Conservation (phyloP, 1,140 invertebrate genomes). For the Venustaconcha ellipsiformis region DNA sequence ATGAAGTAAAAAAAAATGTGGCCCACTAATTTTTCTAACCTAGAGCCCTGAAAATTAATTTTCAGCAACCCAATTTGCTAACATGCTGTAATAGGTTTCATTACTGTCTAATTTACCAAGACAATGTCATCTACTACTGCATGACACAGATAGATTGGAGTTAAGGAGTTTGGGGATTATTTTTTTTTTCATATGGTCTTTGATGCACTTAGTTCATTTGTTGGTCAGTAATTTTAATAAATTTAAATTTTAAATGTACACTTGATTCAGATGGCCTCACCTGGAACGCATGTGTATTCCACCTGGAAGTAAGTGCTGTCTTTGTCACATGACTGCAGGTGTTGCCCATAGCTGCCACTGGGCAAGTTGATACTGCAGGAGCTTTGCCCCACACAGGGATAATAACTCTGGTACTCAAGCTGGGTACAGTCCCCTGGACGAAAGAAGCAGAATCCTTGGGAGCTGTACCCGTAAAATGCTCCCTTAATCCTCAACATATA, state of each 20-base stretch:
- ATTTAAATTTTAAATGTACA: neutral
- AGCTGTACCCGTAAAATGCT: constrained; percentile 58
- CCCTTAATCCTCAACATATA: constrained; percentile 55
- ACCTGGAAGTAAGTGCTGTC: constrained; percentile 62
- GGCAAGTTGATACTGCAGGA: constrained; percentile 59
- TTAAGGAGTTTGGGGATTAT: neutral
- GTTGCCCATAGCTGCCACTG: constrained; percentile 38
- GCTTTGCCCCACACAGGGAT: constrained; percentile 50
- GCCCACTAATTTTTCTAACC: no score
- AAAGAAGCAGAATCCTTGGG: constrained; percentile 40
- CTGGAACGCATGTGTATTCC: constrained; percentile 60
- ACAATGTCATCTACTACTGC: no score
- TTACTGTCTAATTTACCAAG: no score
- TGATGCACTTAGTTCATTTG: neutral
- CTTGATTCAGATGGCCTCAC: constrained; percentile 35
- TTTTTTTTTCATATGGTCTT: neutral
- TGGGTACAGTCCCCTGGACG: constrained; percentile 50
- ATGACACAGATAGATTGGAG: neutral
- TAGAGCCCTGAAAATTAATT: no score
- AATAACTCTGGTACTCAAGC: constrained; percentile 44
- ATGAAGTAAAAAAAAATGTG: no score
- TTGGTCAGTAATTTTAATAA: neutral
- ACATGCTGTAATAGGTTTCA: no score
- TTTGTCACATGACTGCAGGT: constrained; percentile 44
- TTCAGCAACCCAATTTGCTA: no score